Base-by-base conservation (phyloP, 2,888 invertebrate species). In the Helobdella robusta region DNA sequence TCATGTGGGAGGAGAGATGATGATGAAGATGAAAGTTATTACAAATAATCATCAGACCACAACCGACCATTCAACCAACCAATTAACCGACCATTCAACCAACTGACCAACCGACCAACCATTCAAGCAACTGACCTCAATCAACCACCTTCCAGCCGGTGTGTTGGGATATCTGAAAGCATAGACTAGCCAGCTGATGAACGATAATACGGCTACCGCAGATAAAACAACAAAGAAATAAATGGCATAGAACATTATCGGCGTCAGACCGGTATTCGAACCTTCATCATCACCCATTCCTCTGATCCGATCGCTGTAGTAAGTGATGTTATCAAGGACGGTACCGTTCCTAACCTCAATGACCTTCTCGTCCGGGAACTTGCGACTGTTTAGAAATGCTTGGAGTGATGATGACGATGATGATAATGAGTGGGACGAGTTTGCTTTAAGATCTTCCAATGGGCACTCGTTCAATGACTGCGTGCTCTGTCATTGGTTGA, bases 41-140 rank as follows among this genome's bases (percentile, higher is more conserved):
- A n/a, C n/a, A n/a, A n/a, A n/a, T n/a, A n/a, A n/a, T n/a, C n/a
- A n/a, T 40, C n/a, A 40, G n/a, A 40, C n/a, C 44, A 15, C 44
- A 11, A 40, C 44, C 44, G 11, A 40, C 44, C 20, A 8, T 20
- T 30, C 56, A 25, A 30, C 56, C 56, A 56, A n/a, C 5, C 56
- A 56, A 30, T 1, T 15, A 25, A 8, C 32, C 28, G 18, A 18
- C 54, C 54, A 48, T 48, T 18, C 48, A 48, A 15, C 2, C 56
- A 56, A 1, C 1, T 32, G 32, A 25, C 32, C 25, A n/a, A n/a
- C n/a, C n/a, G n/a, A n/a, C n/a, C n/a, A n/a, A n/a, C n/a, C n/a
- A n/a, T n/a, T n/a, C n/a, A n/a, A n/a, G n/a, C n/a, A 40, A 50
- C 18, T n/a, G 6, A 62, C 62, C 62, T 50, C 46, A 32, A 62